Base-by-base conservation (phyloP, 2,113 vertebrate species). In the Hiodon tergisus region DNA sequence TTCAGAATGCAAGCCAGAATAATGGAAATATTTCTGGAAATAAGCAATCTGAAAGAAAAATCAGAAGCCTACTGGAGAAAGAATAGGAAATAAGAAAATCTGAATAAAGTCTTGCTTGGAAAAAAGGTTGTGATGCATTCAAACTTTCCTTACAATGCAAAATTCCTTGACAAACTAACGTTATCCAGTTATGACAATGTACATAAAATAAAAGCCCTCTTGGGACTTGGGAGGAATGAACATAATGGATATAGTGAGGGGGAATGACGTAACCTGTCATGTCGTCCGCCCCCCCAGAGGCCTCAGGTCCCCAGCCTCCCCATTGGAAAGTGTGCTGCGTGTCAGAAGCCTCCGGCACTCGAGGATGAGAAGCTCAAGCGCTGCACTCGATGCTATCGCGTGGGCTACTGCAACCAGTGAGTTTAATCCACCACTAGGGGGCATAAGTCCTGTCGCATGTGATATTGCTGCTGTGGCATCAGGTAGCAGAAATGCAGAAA, bases 361-460 rank as follows among this genome's bases (percentile, higher is more conserved):
- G 96, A 98, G 46, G 97, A 98, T 0, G 97, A 98, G 84, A 98
- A 98, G 80, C 89, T 99, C 83, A 95, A 87, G 81, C 93, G 97
- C 2, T 99, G 97, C 83, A 98, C 94, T 46, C 94, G 96, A 73
- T 99, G 97, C 87, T 99, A 98, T 82, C 93, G 96, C 0, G 97
- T 98, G 1, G 95, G 96, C 85, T 99, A 99, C 86, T 99, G 97
- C 89, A 99, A 99, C 46, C 95, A 97, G 97, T 99, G 84, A 95
- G 96, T 87, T 78, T 47, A 14, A 59, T 55, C 16, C 0, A 16
- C 17, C n/a, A 6, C 63, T 62, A 3, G 2, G 60, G 58, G 2
- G 0, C 7, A 53, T 16, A 10, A 4, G 10, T 31, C 57, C 67
- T 53, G 13, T 16, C 55, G 55, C 6, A 57, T 47, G 14, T 4